Evolutionary conservation across 2,797 vertebrate genomes (phyloP), one percentile per base, ranked within the genome.

Genomic region (Spinibarbus caldwelli): DNA sequence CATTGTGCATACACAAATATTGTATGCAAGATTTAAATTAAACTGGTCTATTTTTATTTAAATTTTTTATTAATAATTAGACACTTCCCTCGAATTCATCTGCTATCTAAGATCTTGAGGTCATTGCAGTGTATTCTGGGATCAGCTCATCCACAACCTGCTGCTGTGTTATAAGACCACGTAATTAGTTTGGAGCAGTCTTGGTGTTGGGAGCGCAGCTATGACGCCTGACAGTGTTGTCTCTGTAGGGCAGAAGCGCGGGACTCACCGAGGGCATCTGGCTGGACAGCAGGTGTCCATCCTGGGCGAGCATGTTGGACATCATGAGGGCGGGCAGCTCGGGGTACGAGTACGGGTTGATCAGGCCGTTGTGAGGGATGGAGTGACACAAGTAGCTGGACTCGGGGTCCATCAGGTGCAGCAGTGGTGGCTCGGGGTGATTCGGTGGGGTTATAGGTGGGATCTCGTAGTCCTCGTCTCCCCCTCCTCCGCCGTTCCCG

Each of bases 291-390:
- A 99, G 97, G 91, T 99, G 98, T 82, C 97, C 93, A 17, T 99
- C 98, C 95, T 99, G 98, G 36, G 97, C 96, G 92, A 99, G 89
- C 98, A 99, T 99, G 95, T 99, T 99, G 90, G 98, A 98, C 92
- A 99, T 98, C 98, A 99, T 99, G 92, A 99, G 97, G 88, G 98
- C 97, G 0, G 98, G 98, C 92, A 99, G 96, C 94, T 99, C 98
- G 79, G 97, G 95, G 94, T 99, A 99, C 81, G 97, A 96, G 81
- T 99, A 99, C 0, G 97, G 96, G 87, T 98, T 99, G 93, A 99
- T 96, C 95, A 99, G 96, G 87, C 98, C 97, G 89, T 97, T 99
- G 78, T 98, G 97, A 41, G 95, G 93, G 86, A 99, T 96, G 87
- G 97, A 94, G 95, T 99, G 98, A 94, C 97, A 99, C 95, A 99